Base-by-base conservation (phyloP, 1,140 invertebrate genomes). In the Drosophila sp. region DNA sequence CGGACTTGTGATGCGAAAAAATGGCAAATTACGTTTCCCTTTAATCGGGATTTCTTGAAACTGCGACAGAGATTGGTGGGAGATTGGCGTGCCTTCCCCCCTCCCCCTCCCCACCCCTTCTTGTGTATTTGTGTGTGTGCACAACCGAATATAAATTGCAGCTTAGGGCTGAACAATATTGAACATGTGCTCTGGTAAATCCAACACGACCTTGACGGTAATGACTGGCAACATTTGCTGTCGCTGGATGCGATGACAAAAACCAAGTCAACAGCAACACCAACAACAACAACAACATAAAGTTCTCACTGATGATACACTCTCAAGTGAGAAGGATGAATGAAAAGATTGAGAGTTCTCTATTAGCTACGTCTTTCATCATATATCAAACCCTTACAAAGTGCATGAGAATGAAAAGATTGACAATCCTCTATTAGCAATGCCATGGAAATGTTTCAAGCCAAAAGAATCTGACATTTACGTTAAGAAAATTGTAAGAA, bases 181-280 rank as follows among this genome's bases (percentile, higher is more conserved):
- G 71, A 61, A 60, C 64, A 73, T 66, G 69, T 66, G 75, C 60
- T 73, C 66, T 63, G 61, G 62, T 67, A 58, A 50, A 50, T 50
- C 25, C 25, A 27, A 54, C 63, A 33, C 44, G 75, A 63, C 75
- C 71, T 77, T 74, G 71, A 77, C 65, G 65, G 70, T 77, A 77
- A 77, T 77, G 75, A 70, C 66, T 71, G 56, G 57, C 61, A 66
- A 63, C 71, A 55, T 74, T 70, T 50, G 44, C 44, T 27, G 4
- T 27, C 10, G 23, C 44, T 50, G 4, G 44, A 50, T 50, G 44
- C 25, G 44, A 50, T 27, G 44, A 50, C 23, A 50, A 50, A 50
- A 50, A 50, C 23, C 7, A 27, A 8, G 44, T 27, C 44, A 50
- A 50, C 23, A n/a, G 27, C 44, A 50, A 50, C 17, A 17, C 17